These are phyloP conservation scores for Pygmarrhopalites habei DNA, from an alignment of 1,140 invertebrate species.

Conservation along the genomic window DNA sequence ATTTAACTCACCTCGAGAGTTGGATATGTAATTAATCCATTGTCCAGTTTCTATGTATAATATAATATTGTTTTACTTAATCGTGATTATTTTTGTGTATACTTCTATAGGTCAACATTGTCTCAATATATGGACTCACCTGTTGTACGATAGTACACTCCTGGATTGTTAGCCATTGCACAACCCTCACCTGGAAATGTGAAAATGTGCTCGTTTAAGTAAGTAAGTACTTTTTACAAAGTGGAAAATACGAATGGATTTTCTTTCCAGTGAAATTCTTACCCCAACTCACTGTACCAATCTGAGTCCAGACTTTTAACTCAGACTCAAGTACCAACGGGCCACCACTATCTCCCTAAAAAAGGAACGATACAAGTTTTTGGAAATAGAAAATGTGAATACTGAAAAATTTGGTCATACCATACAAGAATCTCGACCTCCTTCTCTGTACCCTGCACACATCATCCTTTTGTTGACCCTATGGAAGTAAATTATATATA, in stretches of 20 bases:
- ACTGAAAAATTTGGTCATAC: neutral
- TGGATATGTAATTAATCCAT: conserved; percentile 30
- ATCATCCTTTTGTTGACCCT: conserved; percentile 32
- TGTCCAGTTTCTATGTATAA: conserved; percentile 24
- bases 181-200: conserved; percentile 36
- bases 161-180: conserved; percentile 27
- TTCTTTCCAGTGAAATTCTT: too few relatives aligned
- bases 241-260: too few relatives aligned
- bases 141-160: conserved; percentile 33
- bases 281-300: conserved; percentile 34
- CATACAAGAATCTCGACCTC: conserved; percentile 29
- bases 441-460: conserved; percentile 31
- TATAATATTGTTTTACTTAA: neutral
- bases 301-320: conserved; percentile 27
- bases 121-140: conserved; percentile 11
- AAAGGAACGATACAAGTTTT: neutral
- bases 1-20: conserved; percentile 6
- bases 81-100: neutral
- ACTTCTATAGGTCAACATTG: neutral
- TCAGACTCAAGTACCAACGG: conserved; percentile 23
- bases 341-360: conserved; percentile 32
- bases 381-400: neutral
- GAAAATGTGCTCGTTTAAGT: too few relatives aligned
- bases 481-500: too few relatives aligned
- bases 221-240: too few relatives aligned